Evolutionary conservation across 2,888 invertebrate species (phyloP).

Genomic region (Exephanes ischioxanthus): DNA sequence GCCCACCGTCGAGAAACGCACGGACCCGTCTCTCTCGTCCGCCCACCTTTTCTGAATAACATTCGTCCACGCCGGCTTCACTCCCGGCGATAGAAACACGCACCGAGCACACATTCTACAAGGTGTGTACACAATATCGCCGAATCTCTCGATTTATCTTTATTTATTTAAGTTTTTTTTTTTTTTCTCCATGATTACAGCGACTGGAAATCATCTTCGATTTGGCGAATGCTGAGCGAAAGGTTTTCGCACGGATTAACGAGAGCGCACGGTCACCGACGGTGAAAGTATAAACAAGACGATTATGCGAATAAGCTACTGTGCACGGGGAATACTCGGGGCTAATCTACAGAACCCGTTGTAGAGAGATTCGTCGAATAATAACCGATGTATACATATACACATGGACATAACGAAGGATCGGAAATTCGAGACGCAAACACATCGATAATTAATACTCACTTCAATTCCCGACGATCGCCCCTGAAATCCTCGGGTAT

Average conservation of each 20-base stretch:
- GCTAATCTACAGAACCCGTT: neutral
- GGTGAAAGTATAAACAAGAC: constrained; percentile 46
- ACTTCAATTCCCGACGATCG: constrained; percentile 82
- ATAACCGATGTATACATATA: neutral
- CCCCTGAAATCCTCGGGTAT: constrained; percentile 82
- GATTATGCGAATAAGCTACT: constrained; percentile 31
- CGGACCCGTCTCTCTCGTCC: constrained; percentile 61
- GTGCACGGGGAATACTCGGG: neutral
- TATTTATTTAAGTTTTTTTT: neutral
- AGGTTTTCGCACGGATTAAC: constrained; percentile 5
- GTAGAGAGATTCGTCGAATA: constrained; percentile 7
- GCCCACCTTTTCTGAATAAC: constrained; percentile 61
- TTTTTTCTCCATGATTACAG: neutral
- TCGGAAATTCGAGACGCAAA: neutral
- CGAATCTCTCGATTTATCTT: neutral
- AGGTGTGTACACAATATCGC: neutral
- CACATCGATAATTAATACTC: constrained; percentile 69
- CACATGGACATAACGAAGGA: neutral
- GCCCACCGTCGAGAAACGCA: constrained; percentile 41
- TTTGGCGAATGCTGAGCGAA: constrained; percentile 18
- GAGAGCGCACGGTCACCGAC: neutral
- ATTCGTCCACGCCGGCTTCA: constrained; percentile 19
- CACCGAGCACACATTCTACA: constrained; percentile 12
- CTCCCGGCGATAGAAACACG: constrained; percentile 12
- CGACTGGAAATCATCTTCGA: neutral